Evolutionary conservation across 2,888 invertebrate species (phyloP).

Genomic region (Sphinx pinastri): DNA sequence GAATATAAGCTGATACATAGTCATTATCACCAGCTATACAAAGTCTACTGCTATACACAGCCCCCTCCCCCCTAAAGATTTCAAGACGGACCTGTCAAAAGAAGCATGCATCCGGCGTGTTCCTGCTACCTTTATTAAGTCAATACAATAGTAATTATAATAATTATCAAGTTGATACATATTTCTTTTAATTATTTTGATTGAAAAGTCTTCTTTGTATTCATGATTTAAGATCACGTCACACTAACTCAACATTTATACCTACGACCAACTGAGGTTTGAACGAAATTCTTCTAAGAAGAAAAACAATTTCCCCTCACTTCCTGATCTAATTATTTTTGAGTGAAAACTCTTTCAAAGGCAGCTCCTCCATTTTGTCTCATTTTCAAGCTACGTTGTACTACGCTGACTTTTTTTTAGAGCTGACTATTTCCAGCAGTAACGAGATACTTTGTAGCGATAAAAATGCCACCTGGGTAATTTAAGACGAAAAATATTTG

Average conservation of each 20-base stretch:
- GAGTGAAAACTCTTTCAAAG: conserved; percentile 15
- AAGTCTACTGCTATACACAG: no score
- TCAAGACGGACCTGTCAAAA: no score
- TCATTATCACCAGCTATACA: no score
- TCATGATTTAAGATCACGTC: no score
- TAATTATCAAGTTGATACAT: no score
- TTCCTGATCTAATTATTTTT: conserved; percentile 19
- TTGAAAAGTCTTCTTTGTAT: no score
- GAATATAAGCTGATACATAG: no score
- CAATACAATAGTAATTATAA: no score
- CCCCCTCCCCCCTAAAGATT: no score
- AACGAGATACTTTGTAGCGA: conserved; percentile 11
- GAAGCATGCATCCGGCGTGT: no score
- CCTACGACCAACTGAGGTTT: neutral
- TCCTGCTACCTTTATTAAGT: no score
- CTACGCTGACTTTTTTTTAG: neutral
- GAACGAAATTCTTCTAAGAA: neutral
- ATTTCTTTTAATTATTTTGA: no score
- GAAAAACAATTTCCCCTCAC: conserved; percentile 4
- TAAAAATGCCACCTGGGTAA: neutral
- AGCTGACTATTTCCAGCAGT: conserved; percentile 12
- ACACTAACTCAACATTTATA: neutral
- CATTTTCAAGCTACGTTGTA: conserved; percentile 13
- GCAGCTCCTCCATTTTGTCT: conserved; percentile 3
- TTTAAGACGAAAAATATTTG: neutral